A percentile compares a stretch with the other conserved stretches of the same genome.
Evolutionary conservation across 2,113 vertebrate species (phyloP).

Genomic region (Tapirus terrestris): DNA sequence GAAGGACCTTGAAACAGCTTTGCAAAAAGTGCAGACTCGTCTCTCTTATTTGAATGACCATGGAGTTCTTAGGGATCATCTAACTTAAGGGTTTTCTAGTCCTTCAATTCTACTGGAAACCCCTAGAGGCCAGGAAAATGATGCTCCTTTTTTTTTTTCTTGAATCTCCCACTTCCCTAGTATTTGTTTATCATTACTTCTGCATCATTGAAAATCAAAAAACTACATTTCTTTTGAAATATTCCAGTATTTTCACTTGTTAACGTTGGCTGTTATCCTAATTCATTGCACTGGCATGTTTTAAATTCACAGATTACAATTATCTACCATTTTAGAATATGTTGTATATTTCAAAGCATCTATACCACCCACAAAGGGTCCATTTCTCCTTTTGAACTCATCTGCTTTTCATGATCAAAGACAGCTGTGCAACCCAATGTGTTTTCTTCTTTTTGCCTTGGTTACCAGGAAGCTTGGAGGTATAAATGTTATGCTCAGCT

Average conservation of each 20-base stretch:
- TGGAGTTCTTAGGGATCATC: background rate
- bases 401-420: constrained; percentile 9
- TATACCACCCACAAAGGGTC: background rate
- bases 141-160: background rate
- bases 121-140: background rate
- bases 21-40: background rate
- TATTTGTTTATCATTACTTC: background rate
- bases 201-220: constrained; percentile 7
- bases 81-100: background rate
- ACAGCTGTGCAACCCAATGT: background rate
- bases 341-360: constrained; percentile 3
- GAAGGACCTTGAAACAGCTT: background rate
- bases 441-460: constrained; percentile 14
- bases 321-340: background rate
- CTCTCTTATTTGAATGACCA: background rate
- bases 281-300: background rate
- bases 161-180: background rate
- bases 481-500: background rate
- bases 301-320: constrained; percentile 7
- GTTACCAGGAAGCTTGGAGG: background rate
- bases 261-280: background rate
- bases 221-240: background rate
- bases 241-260: background rate
- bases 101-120: background rate
- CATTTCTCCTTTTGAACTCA: background rate